These are phyloP conservation scores for Mionectes olivaceus DNA, from an alignment of 2,797 vertebrate species.

Conservation along the genomic window DNA sequence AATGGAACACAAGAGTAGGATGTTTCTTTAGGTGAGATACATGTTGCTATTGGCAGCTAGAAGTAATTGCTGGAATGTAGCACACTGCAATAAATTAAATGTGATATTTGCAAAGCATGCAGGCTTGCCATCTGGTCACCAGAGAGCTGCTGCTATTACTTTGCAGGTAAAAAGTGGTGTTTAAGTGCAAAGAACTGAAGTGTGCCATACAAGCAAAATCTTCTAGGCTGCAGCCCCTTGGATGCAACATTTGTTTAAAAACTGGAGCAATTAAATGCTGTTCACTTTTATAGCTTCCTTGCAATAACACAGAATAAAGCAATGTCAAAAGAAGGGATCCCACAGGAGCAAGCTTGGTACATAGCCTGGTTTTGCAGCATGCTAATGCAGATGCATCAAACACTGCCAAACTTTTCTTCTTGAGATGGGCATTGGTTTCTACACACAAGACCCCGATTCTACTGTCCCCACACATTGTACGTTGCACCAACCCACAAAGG, in stretches of 20 bases:
- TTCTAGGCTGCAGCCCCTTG: background rate
- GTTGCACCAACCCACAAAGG: background rate
- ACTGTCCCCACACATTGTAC: background rate
- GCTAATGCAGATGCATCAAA: background rate
- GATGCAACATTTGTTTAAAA: conserved; percentile 37
- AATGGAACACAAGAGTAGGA: conserved; percentile 47
- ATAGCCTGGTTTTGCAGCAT: background rate
- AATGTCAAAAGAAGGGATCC: background rate
- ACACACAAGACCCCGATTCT: background rate
- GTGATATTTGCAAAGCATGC: conserved; percentile 57
- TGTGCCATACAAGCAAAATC: background rate
- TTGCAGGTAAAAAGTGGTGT: conserved; percentile 42
- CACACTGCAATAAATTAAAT: conserved; percentile 53
- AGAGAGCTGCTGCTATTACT: conserved; percentile 39
- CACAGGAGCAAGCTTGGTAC: background rate
- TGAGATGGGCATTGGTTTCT: background rate
- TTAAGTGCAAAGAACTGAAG: conserved; percentile 23
- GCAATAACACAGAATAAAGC: background rate
- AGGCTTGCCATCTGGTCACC: conserved; percentile 63
- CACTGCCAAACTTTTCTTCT: background rate
- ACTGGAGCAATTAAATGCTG: background rate
- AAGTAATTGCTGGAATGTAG: conserved; percentile 66
- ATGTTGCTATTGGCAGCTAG: conserved; percentile 57
- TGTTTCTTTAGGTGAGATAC: conserved; percentile 53
- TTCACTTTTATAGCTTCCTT: conserved; percentile 16